Evolutionary conservation across 2,797 vertebrate genomes (phyloP).

Genomic region (Chromobotia macracanthus): DNA sequence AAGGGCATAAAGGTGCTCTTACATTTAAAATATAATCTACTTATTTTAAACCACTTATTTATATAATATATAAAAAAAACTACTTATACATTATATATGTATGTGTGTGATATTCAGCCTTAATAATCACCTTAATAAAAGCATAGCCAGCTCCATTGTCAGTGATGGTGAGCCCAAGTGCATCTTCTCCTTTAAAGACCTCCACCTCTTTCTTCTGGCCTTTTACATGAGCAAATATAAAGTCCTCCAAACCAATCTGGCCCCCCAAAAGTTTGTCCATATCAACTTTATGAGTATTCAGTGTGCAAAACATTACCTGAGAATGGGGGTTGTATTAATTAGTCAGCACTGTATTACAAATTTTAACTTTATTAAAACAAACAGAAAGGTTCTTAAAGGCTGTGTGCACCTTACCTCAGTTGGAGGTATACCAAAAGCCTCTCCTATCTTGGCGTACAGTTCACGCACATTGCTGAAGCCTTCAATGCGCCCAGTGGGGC

Average conservation of each 20-base stretch:
- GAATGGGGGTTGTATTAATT: conserved; percentile 38
- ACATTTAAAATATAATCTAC: too few species aligned
- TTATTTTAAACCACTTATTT: too few species aligned
- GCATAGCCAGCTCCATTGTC: conserved; percentile 95
- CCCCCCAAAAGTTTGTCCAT: conserved; percentile 96
- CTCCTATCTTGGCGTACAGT: conserved; percentile 88
- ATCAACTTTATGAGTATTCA: conserved; percentile 96
- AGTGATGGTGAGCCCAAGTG: conserved; percentile 91
- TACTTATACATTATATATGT: too few species aligned
- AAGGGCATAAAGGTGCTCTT: too few species aligned
- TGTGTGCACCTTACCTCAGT: conserved; percentile 75
- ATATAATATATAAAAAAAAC: too few species aligned
- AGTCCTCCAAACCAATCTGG: conserved; percentile 96
- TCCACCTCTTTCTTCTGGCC: conserved; percentile 92
- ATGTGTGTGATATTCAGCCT: too few species aligned
- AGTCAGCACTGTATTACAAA: neutral
- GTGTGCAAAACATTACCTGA: conserved; percentile 95
- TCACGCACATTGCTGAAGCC: conserved; percentile 93
- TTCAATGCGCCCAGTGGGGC: conserved; percentile 91
- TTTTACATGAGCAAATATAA: conserved; percentile 93
- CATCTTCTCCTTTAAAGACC: conserved; percentile 91
- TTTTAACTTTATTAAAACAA: neutral
- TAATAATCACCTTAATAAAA: conserved; percentile 91
- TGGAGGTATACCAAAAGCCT: conserved; percentile 85
- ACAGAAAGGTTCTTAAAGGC: neutral